These are phyloP conservation scores for Ctenomys sociabilis DNA, from an alignment of 2,113 vertebrate species.

Conservation along the genomic window DNA sequence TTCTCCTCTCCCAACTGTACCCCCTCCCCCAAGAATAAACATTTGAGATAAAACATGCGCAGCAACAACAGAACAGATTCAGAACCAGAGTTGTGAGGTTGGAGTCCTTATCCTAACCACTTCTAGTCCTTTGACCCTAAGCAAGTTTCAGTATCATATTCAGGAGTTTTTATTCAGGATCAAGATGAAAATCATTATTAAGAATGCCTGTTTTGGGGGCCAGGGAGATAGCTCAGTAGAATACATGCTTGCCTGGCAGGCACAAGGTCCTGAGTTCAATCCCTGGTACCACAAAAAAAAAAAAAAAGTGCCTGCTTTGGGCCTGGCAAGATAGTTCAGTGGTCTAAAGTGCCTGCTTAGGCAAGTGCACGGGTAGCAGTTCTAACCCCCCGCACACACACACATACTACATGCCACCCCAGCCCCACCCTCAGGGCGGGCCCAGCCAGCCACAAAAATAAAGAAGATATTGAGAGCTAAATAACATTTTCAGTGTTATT, in stretches of 20 bases:
- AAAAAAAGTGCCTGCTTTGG: too few relatives aligned
- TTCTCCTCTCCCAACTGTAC: neutral
- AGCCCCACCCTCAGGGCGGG: too few relatives aligned
- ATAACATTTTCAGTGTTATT: neutral
- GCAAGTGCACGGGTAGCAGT: too few relatives aligned
- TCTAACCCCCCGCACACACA: too few relatives aligned
- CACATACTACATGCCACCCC: too few relatives aligned
- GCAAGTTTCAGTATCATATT: neutral
- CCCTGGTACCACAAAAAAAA: too few relatives aligned
- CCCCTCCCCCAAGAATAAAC: neutral
- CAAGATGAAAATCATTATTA: neutral
- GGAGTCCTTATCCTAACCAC: neutral
- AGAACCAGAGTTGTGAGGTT: neutral
- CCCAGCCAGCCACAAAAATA: too few relatives aligned
- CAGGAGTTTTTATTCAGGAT: neutral
- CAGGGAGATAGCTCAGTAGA: too few relatives aligned
- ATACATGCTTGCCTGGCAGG: too few relatives aligned
- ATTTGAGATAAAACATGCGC: neutral
- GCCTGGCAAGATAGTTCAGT: too few relatives aligned
- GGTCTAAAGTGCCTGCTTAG: too few relatives aligned
- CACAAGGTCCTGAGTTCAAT: too few relatives aligned
- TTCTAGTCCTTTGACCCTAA: neutral
- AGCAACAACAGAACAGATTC: neutral
- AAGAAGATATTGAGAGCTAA: neutral
- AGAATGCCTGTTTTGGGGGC: neutral